Conservation (phyloP, 2,888 invertebrate genomes). For the Pristionchus exspectatus region DNA sequence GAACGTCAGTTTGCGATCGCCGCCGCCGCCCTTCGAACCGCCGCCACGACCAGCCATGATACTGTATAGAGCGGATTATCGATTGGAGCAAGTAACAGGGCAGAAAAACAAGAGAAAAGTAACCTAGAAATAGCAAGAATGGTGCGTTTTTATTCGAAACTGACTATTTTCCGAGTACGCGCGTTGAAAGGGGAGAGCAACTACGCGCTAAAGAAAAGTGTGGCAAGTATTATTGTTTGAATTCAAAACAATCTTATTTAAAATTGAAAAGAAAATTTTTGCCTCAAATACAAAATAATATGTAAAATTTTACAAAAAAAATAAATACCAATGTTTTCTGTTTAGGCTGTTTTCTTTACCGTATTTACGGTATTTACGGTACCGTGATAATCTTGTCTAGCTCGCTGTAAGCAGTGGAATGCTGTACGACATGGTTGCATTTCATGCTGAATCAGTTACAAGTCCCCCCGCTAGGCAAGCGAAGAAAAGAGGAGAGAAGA, state of each 20-base stretch:
- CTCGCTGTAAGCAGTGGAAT: neutral
- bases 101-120: neutral
- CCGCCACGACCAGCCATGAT: constrained; percentile 47
- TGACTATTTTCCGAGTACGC: neutral
- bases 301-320: neutral
- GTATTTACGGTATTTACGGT: no score
- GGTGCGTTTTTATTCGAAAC: neutral
- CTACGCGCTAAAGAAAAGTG: neutral
- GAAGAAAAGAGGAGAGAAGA: constrained; percentile 51
- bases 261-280: neutral
- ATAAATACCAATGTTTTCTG: neutral
- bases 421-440: neutral
- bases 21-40: constrained; percentile 32
- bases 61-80: neutral
- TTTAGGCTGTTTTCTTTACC: neutral
- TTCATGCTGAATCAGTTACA: constrained; percentile 3
- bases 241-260: neutral
- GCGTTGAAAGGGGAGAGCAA: neutral
- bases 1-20: constrained; percentile 29
- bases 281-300: neutral
- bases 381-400: neutral
- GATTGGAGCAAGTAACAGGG: neutral
- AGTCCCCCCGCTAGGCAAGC: constrained; percentile 42
- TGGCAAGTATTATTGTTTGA: neutral
- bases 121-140: neutral